Percentiles rank a stretch among this genome's conserved stretches.
These are phyloP conservation scores for Troides aeacus DNA, from an alignment of 2,888 invertebrate genomes.

Conservation along the genomic window DNA sequence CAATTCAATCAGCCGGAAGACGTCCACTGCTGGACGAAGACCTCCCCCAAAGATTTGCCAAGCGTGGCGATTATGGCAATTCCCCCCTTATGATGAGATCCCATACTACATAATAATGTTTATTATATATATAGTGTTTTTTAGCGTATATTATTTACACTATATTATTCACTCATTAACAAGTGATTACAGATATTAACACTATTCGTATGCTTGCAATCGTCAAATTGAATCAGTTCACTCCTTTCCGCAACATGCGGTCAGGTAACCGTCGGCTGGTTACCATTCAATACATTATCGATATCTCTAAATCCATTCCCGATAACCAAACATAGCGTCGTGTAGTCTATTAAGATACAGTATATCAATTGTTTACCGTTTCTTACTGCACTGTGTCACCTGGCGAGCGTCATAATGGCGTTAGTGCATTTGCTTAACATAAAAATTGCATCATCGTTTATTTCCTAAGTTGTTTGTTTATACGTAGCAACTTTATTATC, in stretches of 20 bases:
- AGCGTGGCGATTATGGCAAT: no score
- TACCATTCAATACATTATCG: constrained; percentile 15
- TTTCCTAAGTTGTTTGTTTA: constrained; percentile 10
- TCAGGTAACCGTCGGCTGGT: constrained; percentile 2
- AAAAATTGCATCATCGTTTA: constrained; percentile 23
- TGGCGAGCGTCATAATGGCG: constrained; percentile 23
- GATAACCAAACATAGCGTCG: constrained; percentile 13
- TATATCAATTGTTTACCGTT: constrained; percentile 26
- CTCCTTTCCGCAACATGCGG: neutral
- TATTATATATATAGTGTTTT: no score
- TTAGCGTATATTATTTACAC: no score
- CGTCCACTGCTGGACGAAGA: no score
- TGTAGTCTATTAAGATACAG: constrained; percentile 14
- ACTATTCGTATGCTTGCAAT: no score
- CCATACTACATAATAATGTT: no score
- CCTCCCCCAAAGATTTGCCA: no score
- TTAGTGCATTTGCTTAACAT: constrained; percentile 23
- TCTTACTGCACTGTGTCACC: constrained; percentile 16
- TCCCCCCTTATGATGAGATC: no score
- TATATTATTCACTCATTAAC: no score
- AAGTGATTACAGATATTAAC: no score
- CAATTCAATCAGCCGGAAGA: no score
- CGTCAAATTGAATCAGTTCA: neutral
- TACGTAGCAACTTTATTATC: neutral
- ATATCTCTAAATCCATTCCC: constrained; percentile 21